Percentiles rank a stretch among this genome's conserved stretches.
These are phyloP conservation scores for Nanger granti DNA, from an alignment of 2,113 vertebrate species.

Conservation along the genomic window DNA sequence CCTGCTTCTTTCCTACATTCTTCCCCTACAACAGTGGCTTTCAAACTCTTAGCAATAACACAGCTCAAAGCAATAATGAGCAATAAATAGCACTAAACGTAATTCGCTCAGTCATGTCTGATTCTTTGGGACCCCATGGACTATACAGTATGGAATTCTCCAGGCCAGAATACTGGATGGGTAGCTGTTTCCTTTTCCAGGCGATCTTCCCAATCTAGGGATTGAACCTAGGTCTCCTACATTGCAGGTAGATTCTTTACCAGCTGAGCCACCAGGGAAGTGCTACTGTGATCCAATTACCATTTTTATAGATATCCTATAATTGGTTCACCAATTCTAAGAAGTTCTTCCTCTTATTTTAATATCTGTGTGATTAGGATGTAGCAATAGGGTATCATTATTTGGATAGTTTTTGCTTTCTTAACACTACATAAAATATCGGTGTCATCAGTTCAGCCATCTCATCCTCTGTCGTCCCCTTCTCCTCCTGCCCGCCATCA, in stretches of 20 bases:
- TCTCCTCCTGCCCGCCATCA: no score
- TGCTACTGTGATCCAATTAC: background rate
- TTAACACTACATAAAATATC: conserved; percentile 3
- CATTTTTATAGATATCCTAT: background rate
- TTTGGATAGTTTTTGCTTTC: background rate
- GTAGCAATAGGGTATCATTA: background rate
- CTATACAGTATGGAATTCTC: background rate
- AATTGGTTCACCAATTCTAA: background rate
- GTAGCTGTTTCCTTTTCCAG: background rate
- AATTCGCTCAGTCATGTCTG: background rate
- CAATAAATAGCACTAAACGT: background rate
- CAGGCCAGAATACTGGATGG: background rate
- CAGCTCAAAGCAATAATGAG: background rate
- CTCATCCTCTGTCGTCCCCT: no score
- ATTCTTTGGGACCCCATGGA: background rate
- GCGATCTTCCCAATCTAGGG: background rate
- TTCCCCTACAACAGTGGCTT: background rate
- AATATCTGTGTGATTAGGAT: background rate
- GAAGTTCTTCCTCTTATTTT: background rate
- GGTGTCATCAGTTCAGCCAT: background rate
- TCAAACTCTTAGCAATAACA: background rate
- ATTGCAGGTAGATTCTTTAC: background rate
- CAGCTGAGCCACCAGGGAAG: background rate
- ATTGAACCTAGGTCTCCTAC: background rate
- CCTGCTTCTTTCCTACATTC: background rate